phyloP scores from a whole-genome alignment of 2,888 invertebrate species.

The Sabatieria punctata region DNA sequence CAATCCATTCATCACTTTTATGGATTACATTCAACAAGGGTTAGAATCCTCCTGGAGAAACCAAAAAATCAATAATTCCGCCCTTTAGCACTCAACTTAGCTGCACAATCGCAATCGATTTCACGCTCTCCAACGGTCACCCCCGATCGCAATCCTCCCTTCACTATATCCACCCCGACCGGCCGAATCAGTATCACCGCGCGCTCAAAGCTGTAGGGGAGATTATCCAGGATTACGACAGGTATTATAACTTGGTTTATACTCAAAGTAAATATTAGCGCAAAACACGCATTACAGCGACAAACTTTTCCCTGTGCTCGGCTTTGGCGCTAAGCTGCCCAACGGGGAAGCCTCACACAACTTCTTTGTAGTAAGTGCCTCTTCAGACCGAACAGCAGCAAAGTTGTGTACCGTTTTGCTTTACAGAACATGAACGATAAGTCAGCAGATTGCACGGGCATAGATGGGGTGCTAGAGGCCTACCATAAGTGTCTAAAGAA shows the following conservation, averaged over 20 bases:
- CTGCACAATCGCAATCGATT: constrained; percentile 35
- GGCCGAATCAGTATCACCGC: constrained; percentile 35
- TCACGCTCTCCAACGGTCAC: constrained; percentile 36
- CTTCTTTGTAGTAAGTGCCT: constrained; percentile 12
- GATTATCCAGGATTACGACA: constrained; percentile 37
- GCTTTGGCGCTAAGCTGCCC: constrained; percentile 37
- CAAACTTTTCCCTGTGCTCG: constrained; percentile 39
- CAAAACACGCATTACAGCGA: constrained; percentile 33
- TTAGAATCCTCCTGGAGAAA: neutral
- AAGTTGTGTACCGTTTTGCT: neutral
- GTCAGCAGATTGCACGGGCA: constrained; percentile 39
- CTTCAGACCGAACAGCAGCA: neutral
- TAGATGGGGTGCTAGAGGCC: constrained; percentile 37
- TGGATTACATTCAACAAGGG: constrained; percentile 5
- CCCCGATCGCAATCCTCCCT: constrained; percentile 26
- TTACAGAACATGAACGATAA: constrained; percentile 37
- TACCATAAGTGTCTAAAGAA: constrained; percentile 37
- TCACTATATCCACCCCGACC: constrained; percentile 32
- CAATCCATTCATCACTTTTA: neutral
- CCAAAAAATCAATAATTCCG: too few species aligned
- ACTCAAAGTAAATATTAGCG: too few species aligned
- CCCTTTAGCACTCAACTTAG: constrained; percentile 33
- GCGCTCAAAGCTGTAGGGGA: constrained; percentile 37
- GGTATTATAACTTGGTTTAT: too few species aligned
- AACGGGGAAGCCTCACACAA: constrained; percentile 38